Evolutionary conservation across 2,797 vertebrate genomes (phyloP), one percentile per base, ranked within the genome.

Genomic region (Siniperca scherzeri): DNA sequence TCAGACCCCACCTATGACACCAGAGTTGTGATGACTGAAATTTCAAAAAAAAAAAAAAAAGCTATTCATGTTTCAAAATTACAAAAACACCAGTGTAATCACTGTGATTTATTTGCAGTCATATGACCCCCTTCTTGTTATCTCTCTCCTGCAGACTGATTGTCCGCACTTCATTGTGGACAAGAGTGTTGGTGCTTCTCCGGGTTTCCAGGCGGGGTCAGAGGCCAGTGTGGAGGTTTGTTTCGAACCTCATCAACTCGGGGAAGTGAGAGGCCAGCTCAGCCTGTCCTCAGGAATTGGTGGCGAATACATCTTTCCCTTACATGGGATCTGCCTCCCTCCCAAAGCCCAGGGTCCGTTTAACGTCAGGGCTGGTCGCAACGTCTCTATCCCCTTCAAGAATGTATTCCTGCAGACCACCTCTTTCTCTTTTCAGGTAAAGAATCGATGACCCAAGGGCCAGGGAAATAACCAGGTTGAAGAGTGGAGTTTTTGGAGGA

Each of bases 301-400:
- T 0, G 96, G 96, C 0, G 96, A 97, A 44, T 97, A 97, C 69
- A 40, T 83, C 67, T 95, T 98, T 84, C 97, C 96, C 0, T 93
- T 98, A 55, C 82, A 90, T 0, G 97, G 97, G 70, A 90, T 92
- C 16, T 96, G 96, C 52, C 83, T 93, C 3, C 91, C 92, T 0
- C 97, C 97, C 21, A 96, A 96, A 86, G 94, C 97, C 0, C 97
- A 98, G 81, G 97, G 98, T 1, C 97, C 97, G 1, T 94, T 97
- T 66, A 71, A 70, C 72, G 90, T 98, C 84, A 94, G 78, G 61
- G 84, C 94, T 0, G 94, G 97, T 0, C 82, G 80, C 86, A 96
- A 11, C 71, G 17, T 94, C 30, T 40, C 89, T 38, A 97, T 99
- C 83, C 94, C 96, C 64, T 98, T 98, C 92, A 98, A 97, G 86